A percentile compares a stretch with the other conserved stretches of the same genome.
Conservation (phyloP, 1,140 invertebrate species). For the Pseudomyrmex sp. region DNA sequence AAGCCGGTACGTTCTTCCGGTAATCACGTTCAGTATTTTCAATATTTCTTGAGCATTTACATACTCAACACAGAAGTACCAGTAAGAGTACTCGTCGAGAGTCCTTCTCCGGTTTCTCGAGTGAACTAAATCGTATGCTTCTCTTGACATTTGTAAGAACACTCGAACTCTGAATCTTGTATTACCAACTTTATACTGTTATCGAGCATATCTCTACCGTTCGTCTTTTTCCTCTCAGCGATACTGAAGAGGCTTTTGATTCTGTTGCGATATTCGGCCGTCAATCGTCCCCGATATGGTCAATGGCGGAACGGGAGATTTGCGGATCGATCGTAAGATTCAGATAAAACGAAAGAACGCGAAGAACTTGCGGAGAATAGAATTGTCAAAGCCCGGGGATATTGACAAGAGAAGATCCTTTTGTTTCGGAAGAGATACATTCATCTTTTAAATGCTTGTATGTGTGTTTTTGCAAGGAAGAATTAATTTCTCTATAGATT, state of each 20-base stretch:
- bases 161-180: neutral
- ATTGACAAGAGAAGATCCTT: slow-evolving; percentile 39
- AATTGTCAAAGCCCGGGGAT: slow-evolving; percentile 17
- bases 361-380: slow-evolving; percentile 16
- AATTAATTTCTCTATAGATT: slow-evolving; percentile 18
- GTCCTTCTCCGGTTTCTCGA: neutral
- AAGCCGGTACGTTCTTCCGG: slow-evolving; percentile 18
- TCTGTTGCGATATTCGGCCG: slow-evolving; percentile 29
- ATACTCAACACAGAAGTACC: slow-evolving; percentile 17
- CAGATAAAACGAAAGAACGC: slow-evolving; percentile 25
- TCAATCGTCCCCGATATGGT: slow-evolving; percentile 13
- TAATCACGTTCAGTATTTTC: slow-evolving; percentile 20
- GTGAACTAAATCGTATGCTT: neutral
- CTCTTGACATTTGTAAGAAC: slow-evolving; percentile 1
- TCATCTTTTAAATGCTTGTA: neutral
- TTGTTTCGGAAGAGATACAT: slow-evolving; percentile 21
- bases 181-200: slow-evolving; percentile 35
- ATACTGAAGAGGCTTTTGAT: slow-evolving; percentile 26
- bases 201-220: neutral
- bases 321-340: slow-evolving; percentile 34
- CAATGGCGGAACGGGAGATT: slow-evolving; percentile 15
- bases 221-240: slow-evolving; percentile 27
- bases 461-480: neutral
- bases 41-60: slow-evolving; percentile 45
- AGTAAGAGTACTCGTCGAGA: slow-evolving; percentile 25